Evolutionary conservation across 2,797 vertebrate genomes (phyloP), one percentile per base, ranked within the genome.

Genomic region (Masticophis lateralis): DNA sequence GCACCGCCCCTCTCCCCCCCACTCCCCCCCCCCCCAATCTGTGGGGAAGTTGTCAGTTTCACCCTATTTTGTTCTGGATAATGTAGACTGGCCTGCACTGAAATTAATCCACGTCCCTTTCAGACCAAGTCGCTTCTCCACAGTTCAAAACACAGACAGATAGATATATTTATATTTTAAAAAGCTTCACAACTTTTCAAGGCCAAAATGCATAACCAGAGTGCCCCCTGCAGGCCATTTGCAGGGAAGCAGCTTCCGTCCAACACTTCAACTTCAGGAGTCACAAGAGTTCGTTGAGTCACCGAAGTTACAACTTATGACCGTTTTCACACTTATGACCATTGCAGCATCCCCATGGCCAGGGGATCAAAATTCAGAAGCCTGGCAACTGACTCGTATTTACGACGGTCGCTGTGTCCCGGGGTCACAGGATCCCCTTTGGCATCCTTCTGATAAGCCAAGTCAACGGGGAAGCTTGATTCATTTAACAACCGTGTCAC

Each of bases 141-240:
- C 6, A 4, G 88, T 56, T 51, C n/a, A 55, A 55, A 83, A 59
- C n/a, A 32, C 2, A 0, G 57, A 0, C 5, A 57, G 16, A 57
- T 57, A 5, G 5, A 18, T 12, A 1, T 1, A 0, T 56, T 0
- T 2, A 55, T 13, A 56, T 14, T 55, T 28, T n/a, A 18, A 4
- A 32, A 74, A 4, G 37, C 51, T 43, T 79, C 32, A 1, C 32
- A 79, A 79, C 37, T 43, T 92, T 14, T 22, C 43, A 8, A 3
- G 0, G 16, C 11, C 4, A 1, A 59, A 95, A 28, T 0, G 7
- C 16, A 43, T 94, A 61, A 16, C 79, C 89, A 93, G 89, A 91
- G 27, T 94, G 96, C 97, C 97, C 96, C 95, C 96, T 97, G 94
- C 96, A 97, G 97, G 96, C 94, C 91, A 87, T 2, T 4, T 4